These are phyloP conservation scores for Flabesymbios commensalis DNA, from an alignment of 2,888 invertebrate species.

Conservation along the genomic window DNA sequence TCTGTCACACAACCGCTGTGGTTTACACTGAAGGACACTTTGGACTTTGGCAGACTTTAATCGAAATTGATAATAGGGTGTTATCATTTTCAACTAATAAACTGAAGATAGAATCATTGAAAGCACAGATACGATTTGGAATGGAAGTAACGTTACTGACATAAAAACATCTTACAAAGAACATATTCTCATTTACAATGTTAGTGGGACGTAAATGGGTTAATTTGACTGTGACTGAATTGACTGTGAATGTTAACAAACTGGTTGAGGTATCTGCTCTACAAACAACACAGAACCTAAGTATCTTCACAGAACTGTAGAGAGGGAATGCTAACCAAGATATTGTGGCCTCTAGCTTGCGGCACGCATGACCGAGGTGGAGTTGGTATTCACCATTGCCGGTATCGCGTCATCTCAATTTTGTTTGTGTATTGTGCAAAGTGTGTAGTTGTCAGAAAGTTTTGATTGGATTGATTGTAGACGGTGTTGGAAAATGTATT, in stretches of 20 bases:
- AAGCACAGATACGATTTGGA: neutral
- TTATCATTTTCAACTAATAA: neutral
- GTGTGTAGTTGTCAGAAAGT: no score
- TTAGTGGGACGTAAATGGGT: neutral
- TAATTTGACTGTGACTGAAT: neutral
- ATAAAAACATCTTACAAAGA: neutral
- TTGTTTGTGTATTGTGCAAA: no score
- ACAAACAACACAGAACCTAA: no score
- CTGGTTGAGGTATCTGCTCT: neutral
- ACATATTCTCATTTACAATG: neutral
- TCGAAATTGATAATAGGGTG: neutral
- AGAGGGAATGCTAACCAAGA: no score
- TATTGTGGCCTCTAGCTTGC: no score
- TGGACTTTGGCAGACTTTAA: constrained; percentile 4
- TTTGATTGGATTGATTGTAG: no score
- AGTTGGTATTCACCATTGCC: no score
- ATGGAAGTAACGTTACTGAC: neutral
- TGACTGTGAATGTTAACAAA: neutral
- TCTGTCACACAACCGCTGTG: constrained; percentile 1
- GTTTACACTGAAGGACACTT: neutral
- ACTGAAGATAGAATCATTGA: neutral
- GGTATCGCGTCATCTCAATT: no score
- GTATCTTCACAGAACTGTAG: no score
- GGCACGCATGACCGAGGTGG: neutral
- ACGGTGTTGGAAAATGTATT: no score